phyloP scores from a whole-genome alignment of 2,113 vertebrate genomes.

The Lathamus discolor region DNA sequence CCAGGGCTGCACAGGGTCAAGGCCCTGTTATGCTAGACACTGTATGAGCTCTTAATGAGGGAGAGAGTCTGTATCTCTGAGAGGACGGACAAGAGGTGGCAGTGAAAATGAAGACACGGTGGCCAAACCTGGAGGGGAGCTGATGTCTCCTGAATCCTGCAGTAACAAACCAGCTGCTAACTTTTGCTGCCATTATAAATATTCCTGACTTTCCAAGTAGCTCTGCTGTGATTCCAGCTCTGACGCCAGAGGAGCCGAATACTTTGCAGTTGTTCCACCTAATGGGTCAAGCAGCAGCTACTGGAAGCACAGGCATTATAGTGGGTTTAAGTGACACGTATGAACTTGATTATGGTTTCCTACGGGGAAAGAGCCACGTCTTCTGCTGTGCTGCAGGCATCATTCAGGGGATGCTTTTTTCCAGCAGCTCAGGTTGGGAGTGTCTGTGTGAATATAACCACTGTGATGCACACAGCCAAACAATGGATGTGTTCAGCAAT shows the following conservation, averaged over 20 bases:
- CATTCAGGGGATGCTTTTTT: background rate
- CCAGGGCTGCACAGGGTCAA: background rate
- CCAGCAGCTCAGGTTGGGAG: background rate
- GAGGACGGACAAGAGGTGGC: background rate
- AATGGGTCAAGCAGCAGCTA: background rate
- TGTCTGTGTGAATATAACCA: background rate
- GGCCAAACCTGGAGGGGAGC: background rate
- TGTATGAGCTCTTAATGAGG: background rate
- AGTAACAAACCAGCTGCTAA: background rate
- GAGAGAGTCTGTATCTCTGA: background rate
- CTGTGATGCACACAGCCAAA: background rate
- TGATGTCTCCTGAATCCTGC: background rate
- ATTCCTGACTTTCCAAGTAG: background rate
- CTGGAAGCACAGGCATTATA: background rate
- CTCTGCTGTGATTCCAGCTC: background rate
- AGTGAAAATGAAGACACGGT: background rate
- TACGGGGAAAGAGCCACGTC: background rate
- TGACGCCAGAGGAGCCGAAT: background rate
- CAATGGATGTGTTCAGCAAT: background rate
- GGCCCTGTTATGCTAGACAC: background rate
- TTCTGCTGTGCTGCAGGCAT: background rate
- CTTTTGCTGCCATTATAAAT: background rate
- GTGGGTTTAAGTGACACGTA: background rate
- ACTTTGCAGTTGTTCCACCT: background rate
- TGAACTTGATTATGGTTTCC: slow-evolving; percentile 25